These are phyloP conservation scores for Corythaixoides concolor DNA, from an alignment of 2,113 vertebrate genomes.

Conservation along the genomic window DNA sequence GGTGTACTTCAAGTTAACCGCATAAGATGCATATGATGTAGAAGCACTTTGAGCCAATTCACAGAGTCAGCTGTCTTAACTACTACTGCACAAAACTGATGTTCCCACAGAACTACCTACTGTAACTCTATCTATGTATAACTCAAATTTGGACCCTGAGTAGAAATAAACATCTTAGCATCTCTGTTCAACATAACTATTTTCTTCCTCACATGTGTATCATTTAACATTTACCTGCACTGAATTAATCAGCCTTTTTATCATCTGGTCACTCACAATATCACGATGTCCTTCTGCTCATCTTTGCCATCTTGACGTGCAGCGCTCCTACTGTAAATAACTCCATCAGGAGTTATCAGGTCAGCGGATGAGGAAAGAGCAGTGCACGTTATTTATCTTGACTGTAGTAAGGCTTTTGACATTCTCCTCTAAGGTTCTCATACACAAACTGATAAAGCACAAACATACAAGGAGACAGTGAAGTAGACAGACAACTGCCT, in stretches of 20 bases:
- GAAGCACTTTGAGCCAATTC: not conserved
- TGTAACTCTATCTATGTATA: not conserved
- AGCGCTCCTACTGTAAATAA: not conserved
- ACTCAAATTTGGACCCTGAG: not conserved
- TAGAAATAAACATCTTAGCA: not conserved
- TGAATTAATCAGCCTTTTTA: not conserved
- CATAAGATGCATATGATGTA: not conserved
- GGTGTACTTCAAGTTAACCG: not conserved
- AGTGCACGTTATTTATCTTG: not conserved
- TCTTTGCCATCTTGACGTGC: not conserved
- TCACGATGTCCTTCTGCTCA: not conserved
- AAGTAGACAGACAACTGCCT: not conserved
- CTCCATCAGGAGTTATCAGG: not conserved
- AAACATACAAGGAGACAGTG: not conserved
- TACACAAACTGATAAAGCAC: not conserved
- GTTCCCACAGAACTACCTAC: not conserved
- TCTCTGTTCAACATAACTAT: not conserved
- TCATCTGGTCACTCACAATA: not conserved
- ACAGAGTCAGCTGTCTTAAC: not conserved
- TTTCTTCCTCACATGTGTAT: not conserved
- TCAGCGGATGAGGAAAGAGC: not conserved
- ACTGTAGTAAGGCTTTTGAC: not conserved
- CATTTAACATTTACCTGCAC: not conserved
- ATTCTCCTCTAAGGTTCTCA: not conserved
- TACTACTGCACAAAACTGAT: not conserved